Evolutionary conservation across 1,140 invertebrate species (phyloP), one percentile per base, ranked within the genome.

Genomic region (Nautilus pompilius): DNA sequence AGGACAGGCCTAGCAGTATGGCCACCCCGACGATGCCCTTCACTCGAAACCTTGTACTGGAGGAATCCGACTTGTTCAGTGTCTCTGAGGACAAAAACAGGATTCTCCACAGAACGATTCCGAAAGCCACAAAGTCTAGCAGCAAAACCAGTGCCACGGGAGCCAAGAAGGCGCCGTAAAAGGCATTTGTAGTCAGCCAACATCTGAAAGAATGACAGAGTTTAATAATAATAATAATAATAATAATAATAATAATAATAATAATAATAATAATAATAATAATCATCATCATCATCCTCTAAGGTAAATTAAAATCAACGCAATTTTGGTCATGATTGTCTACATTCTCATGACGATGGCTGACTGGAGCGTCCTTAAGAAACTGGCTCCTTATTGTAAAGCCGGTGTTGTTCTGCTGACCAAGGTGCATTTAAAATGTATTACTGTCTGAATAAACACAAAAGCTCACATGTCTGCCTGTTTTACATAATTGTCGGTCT

Each of bases 1-100:
- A 87, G 0, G 85, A 85, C 0, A 87, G 76, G 20, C 86, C 86
- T 5, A 87, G 77, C 17, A 87, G 72, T 5, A 85, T 74, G 72
- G 86, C 78, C 5, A 87, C 78, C 2, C 84, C 83, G 2, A 85
- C 69, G 5, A 84, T 81, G 20, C 85, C 84, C 32, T 82, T 79
- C 17, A 87, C 74, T 70, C 85, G 80, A 10, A 76, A 74, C 5
- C 64, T 46, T 2, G 63, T 75, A 34, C 55, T 69, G 58, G 56
- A 64, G 22, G 61, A 60, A 53, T 78, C 76, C 5, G 66, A 71
- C 63, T 75, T 74, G 48, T 66, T 73, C 2, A 78, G 36, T 34
- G 74, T 73, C 26, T 59, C 69, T 10, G 60, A 58, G 4, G 68
- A 46, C 32, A 67, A 34, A 5, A 65, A 64, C 2, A 71, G 26